Evolutionary conservation across 2,888 invertebrate genomes (phyloP), one percentile per base, ranked within the genome.

Genomic region (Oscheius sp.): DNA sequence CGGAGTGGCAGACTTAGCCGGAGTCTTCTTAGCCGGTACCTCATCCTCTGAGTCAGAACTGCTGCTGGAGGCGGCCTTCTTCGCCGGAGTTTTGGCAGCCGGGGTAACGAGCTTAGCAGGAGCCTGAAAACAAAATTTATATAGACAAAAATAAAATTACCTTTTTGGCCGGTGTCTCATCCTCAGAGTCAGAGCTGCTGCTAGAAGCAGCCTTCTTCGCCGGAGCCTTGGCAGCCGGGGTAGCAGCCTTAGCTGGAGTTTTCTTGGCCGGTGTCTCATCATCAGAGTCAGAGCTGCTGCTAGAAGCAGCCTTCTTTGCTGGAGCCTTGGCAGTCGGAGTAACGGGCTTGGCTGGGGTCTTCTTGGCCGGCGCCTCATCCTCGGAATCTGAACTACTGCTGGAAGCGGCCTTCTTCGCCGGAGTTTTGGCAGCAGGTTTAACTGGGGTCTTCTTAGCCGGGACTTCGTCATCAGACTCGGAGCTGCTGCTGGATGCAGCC

Each of bases 121-220:
- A 13, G 13, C n/a, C 13, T 4, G 10, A n/a, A 73, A 74, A 48
- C 74, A 73, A 7, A 76, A 77, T 53, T 77, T 76, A 29, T 29
- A 75, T 75, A 47, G 59, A 65, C 2, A 76, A 66, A 68, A 51
- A 55, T 13, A 59, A 60, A 11, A 58, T 35, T 13, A 53, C 62
- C 63, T 73, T 73, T 33, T 73, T 73, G n/a, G 57, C 62, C 11
- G 57, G 47, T 1, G 29, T 57, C 1, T 59, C 73, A 32, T 72
- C 76, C 37, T 75, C 76, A 7, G 75, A 72, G 35, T 58, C 58
- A 48, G 77, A 76, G 2, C 29, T 32, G 29, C 21, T n/a, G 9
- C 58, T 51, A n/a, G 51, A 32, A 1, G 73, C 65, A 58, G 58
- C 63, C 37, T 70, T 58, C 74, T 74, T 55, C 4, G 21, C 58